Percentiles rank a stretch among this genome's conserved stretches.
Conservation (phyloP, 2,797 vertebrate species). For the Sphenodon punctatus region DNA sequence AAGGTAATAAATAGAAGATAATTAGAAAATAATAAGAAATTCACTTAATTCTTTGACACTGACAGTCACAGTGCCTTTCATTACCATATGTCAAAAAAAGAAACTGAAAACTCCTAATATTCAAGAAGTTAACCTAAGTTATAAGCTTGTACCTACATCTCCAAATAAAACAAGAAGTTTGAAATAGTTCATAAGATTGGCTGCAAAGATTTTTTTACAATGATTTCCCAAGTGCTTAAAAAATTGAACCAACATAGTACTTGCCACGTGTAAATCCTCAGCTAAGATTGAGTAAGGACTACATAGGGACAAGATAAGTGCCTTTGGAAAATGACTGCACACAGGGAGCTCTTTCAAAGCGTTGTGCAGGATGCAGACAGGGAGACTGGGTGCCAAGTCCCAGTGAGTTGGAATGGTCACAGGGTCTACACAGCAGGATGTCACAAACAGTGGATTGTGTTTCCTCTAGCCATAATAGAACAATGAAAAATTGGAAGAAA, state of each 20-base stretch:
- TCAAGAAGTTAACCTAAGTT: not conserved
- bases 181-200: not conserved
- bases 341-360: not conserved
- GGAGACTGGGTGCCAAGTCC: accelerated
- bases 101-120: not conserved
- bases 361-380: not conserved
- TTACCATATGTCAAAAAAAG: not conserved
- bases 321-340: not conserved
- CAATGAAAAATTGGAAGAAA: not conserved
- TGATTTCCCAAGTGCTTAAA: not conserved
- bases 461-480: not conserved
- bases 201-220: not conserved
- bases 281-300: not conserved
- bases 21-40: not conserved
- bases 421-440: not conserved
- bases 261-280: not conserved
- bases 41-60: not conserved
- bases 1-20: not conserved
- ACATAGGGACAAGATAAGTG: not conserved
- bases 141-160: not conserved
- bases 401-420: accelerated
- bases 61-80: not conserved
- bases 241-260: not conserved
- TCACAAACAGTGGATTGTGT: not conserved
- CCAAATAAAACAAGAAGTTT: not conserved